Percentiles rank a stretch among this genome's conserved stretches.
Evolutionary conservation across 1,140 invertebrate species (phyloP).

Genomic region (Probaryconus sp.): DNA sequence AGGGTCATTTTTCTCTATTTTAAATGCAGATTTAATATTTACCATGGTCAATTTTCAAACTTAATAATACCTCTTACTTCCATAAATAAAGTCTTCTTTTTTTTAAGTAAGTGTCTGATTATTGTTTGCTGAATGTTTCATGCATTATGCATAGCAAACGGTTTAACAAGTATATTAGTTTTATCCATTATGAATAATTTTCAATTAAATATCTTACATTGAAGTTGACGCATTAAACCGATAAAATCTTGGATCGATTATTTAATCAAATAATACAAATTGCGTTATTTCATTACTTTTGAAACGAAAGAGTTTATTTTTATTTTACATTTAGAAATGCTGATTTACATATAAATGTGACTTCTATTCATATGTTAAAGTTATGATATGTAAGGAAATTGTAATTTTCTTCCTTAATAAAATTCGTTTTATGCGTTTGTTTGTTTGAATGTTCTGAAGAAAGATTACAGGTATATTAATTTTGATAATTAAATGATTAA

Average conservation of each 20-base stretch:
- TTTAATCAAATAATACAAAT: background rate
- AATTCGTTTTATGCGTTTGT: too few species aligned
- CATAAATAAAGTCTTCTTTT: slow-evolving; percentile 16
- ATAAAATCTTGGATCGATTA: slow-evolving; percentile 3
- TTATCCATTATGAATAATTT: slow-evolving; percentile 31
- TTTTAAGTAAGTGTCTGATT: slow-evolving; percentile 23
- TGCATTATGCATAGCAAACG: slow-evolving; percentile 31
- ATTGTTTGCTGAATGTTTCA: slow-evolving; percentile 27
- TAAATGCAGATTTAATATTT: slow-evolving; percentile 21
- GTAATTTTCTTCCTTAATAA: too few species aligned
- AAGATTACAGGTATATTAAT: background rate
- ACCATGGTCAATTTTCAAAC: slow-evolving; percentile 12
- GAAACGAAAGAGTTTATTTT: too few species aligned
- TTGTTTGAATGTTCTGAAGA: too few species aligned
- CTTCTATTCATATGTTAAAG: too few species aligned
- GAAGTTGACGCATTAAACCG: background rate
- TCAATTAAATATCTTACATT: slow-evolving; percentile 15
- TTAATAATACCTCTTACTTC: slow-evolving; percentile 19
- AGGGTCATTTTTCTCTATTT: too few species aligned
- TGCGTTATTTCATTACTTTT: background rate
- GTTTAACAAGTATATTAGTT: slow-evolving; percentile 18
- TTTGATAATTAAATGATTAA: slow-evolving; percentile 28
- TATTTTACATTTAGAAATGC: too few species aligned
- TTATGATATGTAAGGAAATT: too few species aligned
- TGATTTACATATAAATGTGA: too few species aligned